phyloP scores from a whole-genome alignment of 2,113 vertebrate genomes.

The Onychostruthus taczanowskii region DNA sequence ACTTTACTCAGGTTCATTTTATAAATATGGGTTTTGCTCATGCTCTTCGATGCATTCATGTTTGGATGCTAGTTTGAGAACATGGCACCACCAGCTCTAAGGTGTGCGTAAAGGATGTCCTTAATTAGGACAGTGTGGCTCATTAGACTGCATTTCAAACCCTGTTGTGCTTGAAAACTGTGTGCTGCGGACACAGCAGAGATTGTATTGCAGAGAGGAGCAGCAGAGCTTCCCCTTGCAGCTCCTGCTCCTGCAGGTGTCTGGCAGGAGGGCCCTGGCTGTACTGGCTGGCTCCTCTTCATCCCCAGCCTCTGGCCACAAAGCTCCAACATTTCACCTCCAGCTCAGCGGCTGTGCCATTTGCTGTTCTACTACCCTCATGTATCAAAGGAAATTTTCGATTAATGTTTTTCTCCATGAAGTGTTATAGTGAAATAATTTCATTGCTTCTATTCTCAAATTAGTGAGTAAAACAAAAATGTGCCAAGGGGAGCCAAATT shows the following conservation, averaged over 20 bases:
- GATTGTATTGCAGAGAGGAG: not conserved
- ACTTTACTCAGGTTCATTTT: not conserved
- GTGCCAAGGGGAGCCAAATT: not conserved
- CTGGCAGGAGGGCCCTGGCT: not conserved
- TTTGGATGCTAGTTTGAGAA: not conserved
- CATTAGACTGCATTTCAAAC: not conserved
- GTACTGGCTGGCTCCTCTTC: not conserved
- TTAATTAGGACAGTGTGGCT: not conserved
- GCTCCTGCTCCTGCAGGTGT: not conserved
- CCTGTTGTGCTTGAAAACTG: not conserved
- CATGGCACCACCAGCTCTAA: not conserved
- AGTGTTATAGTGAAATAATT: not conserved
- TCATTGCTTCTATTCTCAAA: not conserved
- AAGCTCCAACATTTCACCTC: not conserved
- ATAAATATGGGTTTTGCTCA: not conserved
- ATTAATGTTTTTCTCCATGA: not conserved
- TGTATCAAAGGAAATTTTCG: not conserved
- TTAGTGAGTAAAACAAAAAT: not conserved
- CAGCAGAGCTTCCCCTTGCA: not conserved
- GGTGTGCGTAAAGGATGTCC: not conserved
- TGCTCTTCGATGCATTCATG: fast-evolving
- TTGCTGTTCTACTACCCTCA: not conserved
- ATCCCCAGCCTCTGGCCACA: not conserved
- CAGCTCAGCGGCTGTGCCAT: not conserved
- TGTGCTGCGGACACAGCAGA: not conserved